phyloP scores from a whole-genome alignment of 2,888 invertebrate genomes.

The Netelia virgata region DNA sequence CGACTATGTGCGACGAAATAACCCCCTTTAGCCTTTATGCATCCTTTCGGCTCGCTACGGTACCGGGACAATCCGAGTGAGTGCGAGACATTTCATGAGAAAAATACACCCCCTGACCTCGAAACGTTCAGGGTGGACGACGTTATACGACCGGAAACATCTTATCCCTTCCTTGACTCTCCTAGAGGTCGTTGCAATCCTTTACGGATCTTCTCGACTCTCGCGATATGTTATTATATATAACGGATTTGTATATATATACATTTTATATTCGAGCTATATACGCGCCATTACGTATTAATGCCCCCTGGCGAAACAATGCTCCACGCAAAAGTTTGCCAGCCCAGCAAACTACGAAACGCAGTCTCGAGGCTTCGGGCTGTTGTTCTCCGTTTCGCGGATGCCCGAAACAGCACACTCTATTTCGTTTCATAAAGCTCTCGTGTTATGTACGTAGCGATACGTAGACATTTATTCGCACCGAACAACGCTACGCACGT shows the following conservation, averaged over 20 bases:
- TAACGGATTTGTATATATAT: neutral
- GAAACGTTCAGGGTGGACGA: neutral
- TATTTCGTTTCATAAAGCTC: neutral
- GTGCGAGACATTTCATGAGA: neutral
- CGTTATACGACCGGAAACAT: slow-evolving; percentile 56
- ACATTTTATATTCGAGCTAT: slow-evolving; percentile 11
- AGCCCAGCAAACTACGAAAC: slow-evolving; percentile 49
- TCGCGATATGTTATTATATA: neutral
- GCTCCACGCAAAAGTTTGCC: slow-evolving; percentile 66
- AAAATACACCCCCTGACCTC: slow-evolving; percentile 30
- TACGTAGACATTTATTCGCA: neutral
- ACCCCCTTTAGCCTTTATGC: no score
- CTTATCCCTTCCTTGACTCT: slow-evolving; percentile 19
- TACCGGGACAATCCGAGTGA: neutral
- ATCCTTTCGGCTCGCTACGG: neutral
- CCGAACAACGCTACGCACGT: no score
- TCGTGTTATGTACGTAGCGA: neutral
- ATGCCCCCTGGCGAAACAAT: slow-evolving; percentile 65
- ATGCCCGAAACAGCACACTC: no score
- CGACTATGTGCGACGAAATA: no score
- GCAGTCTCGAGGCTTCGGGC: slow-evolving; percentile 57
- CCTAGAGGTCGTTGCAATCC: neutral
- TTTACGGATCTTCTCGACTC: neutral
- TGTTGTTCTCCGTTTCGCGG: slow-evolving; percentile 47
- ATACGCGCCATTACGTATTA: slow-evolving; percentile 67